A percentile compares a stretch with the other conserved stretches of the same genome.
phyloP scores from a whole-genome alignment of 2,113 vertebrate species.

The Sapajus apella region DNA sequence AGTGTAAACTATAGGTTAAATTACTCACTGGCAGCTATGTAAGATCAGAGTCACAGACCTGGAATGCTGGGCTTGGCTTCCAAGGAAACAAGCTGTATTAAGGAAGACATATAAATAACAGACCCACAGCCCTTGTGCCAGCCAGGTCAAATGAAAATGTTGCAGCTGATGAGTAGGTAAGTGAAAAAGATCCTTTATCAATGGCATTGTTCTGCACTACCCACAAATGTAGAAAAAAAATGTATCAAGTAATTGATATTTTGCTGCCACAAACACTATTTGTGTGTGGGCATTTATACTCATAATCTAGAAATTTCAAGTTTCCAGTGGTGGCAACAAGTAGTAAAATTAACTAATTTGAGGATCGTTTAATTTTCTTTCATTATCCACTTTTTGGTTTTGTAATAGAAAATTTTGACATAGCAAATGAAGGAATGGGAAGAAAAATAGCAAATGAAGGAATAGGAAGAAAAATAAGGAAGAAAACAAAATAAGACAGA shows the following conservation, averaged over 20 bases:
- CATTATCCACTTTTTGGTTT: not conserved
- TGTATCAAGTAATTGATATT: not conserved
- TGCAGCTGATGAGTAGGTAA: not conserved
- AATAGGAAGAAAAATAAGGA: not conserved
- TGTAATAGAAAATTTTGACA: conserved; percentile 1
- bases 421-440: not conserved
- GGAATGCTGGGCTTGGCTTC: not conserved
- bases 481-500: not conserved
- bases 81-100: not conserved
- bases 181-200: not conserved
- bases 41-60: not conserved
- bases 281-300: not conserved
- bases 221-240: not conserved
- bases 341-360: not conserved
- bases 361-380: not conserved
- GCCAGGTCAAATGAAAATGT: not conserved
- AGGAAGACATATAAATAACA: conserved; percentile 25
- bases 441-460: conserved; percentile 16
- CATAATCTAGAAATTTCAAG: not conserved
- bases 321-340: not conserved
- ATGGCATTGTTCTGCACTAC: not conserved
- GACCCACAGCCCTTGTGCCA: not conserved
- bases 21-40: not conserved
- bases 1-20: conserved; percentile 10
- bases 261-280: not conserved